A percentile compares a stretch with the other conserved stretches of the same genome.
These are phyloP conservation scores for Planococcus citri DNA, from an alignment of 1,140 invertebrate genomes.

Conservation along the genomic window DNA sequence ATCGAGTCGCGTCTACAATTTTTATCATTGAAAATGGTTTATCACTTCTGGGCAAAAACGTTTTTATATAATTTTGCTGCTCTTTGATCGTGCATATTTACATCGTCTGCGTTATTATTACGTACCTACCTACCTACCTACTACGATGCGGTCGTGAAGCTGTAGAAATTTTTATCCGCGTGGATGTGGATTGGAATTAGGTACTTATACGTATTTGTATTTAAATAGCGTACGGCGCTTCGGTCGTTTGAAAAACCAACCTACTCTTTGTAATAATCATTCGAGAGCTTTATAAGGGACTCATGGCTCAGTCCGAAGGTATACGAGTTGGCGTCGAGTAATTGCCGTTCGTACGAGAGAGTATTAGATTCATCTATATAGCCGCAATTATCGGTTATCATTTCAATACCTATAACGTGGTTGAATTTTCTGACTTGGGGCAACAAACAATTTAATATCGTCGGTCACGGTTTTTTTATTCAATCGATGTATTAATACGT, in stretches of 20 bases:
- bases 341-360: background rate
- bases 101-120: background rate
- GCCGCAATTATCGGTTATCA: background rate
- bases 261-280: background rate
- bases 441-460: background rate
- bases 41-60: constrained; percentile 1
- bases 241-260: background rate
- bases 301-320: background rate
- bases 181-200: no score
- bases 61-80: background rate
- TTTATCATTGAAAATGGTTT: constrained; percentile 1
- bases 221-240: background rate
- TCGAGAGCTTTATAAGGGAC: background rate
- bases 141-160: no score
- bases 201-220: no score
- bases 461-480: no score
- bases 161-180: no score
- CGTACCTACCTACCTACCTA: no score
- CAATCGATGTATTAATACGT: no score
- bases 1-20: background rate
- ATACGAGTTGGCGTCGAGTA: background rate
- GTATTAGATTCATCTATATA: no score
- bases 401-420: background rate
- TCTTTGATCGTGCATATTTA: background rate
- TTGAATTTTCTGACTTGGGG: background rate